phyloP scores from a whole-genome alignment of 2,888 invertebrate species.

The Drosophila mimica region DNA sequence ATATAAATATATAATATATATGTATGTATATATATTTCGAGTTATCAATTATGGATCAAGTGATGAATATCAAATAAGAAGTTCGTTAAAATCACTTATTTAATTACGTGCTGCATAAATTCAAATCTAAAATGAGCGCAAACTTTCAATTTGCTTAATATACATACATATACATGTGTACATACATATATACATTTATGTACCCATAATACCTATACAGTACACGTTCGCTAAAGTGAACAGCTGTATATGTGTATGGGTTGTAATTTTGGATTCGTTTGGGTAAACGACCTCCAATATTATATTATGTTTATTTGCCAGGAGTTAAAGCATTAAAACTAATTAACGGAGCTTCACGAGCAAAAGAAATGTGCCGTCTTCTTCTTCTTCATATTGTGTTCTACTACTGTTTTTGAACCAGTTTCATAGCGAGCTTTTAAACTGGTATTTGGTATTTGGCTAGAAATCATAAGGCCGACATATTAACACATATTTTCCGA shows the following conservation, averaged over 20 bases:
- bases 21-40: neutral
- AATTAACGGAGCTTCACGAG: neutral
- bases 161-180: neutral
- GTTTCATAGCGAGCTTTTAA: constrained; percentile 10
- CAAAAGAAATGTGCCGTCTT: constrained; percentile 1
- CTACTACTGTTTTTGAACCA: constrained; percentile 8
- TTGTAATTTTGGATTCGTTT: neutral
- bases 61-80: neutral
- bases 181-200: neutral
- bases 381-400: neutral
- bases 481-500: neutral
- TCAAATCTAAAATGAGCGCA: neutral
- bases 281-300: constrained; percentile 6
- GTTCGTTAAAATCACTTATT: neutral
- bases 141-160: neutral
- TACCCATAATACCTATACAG: neutral
- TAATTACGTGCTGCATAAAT: neutral
- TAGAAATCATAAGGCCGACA: neutral
- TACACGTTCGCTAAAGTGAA: neutral
- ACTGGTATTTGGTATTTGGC: constrained; percentile 7
- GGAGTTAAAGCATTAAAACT: neutral
- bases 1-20: neutral
- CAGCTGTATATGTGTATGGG: neutral
- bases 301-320: neutral
- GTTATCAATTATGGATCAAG: neutral